Conservation (phyloP, 2,888 invertebrate genomes). For the Netelia virgata region DNA sequence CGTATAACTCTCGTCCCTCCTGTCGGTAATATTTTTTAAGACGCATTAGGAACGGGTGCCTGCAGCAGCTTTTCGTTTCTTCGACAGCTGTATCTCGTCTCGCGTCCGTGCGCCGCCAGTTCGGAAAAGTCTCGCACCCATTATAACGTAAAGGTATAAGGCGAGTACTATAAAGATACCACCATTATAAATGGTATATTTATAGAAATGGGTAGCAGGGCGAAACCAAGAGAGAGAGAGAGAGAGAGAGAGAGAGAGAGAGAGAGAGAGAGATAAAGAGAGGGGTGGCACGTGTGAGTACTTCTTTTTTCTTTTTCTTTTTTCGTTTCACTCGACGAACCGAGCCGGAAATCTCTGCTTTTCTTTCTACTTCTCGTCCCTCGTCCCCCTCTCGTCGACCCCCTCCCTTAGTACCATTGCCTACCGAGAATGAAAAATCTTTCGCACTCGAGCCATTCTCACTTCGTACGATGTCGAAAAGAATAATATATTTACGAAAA, state of each 20-base stretch:
- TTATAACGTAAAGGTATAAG: conserved; percentile 29
- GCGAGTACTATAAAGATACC: conserved; percentile 10
- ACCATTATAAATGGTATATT: conserved; percentile 65
- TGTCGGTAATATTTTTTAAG: conserved; percentile 11
- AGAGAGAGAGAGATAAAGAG: conserved; percentile 34
- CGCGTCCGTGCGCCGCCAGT: conserved; percentile 26
- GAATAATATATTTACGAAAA: neutral
- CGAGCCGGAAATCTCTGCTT: conserved; percentile 45
- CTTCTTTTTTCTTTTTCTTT: conserved; percentile 15
- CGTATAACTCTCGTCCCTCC: conserved; percentile 17
- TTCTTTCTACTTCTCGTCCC: conserved; percentile 6
- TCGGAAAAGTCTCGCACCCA: conserved; percentile 53
- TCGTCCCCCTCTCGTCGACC: neutral
- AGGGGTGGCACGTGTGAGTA: conserved; percentile 48
- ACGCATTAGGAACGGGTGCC: conserved; percentile 20
- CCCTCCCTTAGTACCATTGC: neutral
- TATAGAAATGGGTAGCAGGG: conserved; percentile 63
- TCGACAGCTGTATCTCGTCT: conserved; percentile 65
- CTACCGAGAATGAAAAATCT: conserved; percentile 4
- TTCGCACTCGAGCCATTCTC: conserved; percentile 9
- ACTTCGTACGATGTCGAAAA: neutral
- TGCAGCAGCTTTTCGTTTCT: conserved; percentile 44
- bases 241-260: conserved; percentile 25
- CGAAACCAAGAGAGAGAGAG: conserved; percentile 35
- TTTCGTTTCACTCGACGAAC: conserved; percentile 23